Evolutionary conservation across 2,797 vertebrate genomes (phyloP), one percentile per base, ranked within the genome.

Genomic region (Malacoraja senta): DNA sequence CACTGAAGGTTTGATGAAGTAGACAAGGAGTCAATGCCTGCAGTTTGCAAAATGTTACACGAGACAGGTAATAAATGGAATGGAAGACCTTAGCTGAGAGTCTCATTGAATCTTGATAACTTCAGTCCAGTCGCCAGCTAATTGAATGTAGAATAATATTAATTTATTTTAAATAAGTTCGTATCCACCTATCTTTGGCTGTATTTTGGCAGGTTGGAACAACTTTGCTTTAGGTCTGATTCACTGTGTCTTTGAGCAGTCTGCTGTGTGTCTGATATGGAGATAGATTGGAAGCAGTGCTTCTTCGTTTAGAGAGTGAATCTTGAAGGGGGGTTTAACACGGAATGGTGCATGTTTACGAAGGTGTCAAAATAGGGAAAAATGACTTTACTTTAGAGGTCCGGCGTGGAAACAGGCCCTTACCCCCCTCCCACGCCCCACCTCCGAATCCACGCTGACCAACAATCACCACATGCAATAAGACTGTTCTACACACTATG

Each of bases 21-120:
- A 92, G 26, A 26, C 90, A 76, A 74, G 71, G 71, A 24, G 26
- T 92, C 72, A 92, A 58, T 76, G 90, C 26, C 90, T 92, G 90
- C 35, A 74, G 71, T 92, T 38, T 29, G 68, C 71, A 92, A 88
- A 92, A 92, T 58, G 90, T 15, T 74, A 29, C 4, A 6, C 1
- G 9, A 68, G n/a, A 35, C 15, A 35, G 84, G 8, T 32, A 35
- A 88, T 68, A 68, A 88, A 88, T 88, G n/a, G 63, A 88, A 88
- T 65, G 6, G 17, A 68, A 88, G 8, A 1, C 7, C 1, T 35
- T 63, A 68, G 32, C 32, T 38, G n/a, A 68, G 21, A 88, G 65
- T 68, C 17, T 44, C 15, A 2, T 38, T 15, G 10, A 86, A 32
- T 63, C 15, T 63, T 32, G 84, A 88, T 88, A 88, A 19, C 32